phyloP scores from a whole-genome alignment of 30 jellyfish, hydroid and myxozoan species.

The Chironex yamaguchii region DNA sequence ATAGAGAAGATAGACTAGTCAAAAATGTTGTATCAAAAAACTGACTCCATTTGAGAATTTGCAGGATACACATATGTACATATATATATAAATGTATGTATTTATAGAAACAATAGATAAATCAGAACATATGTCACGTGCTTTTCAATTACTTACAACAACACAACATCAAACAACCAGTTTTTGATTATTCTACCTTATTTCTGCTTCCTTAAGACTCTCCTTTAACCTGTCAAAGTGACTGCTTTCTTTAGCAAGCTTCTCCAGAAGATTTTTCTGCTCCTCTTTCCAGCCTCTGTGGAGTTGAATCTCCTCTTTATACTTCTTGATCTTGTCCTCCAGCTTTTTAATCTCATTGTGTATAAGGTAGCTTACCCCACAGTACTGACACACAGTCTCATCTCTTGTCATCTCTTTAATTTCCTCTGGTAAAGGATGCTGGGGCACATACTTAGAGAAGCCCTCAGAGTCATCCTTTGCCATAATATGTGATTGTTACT shows the following conservation, averaged over 20 bases:
- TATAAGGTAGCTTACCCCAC: constrained; percentile 93
- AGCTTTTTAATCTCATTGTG: constrained; percentile 87
- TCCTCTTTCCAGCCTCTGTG: constrained; percentile 43
- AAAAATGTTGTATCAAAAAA: no score
- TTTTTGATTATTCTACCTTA: background rate
- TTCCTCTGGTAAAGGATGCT: constrained; percentile 91
- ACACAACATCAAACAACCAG: no score
- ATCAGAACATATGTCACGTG: no score
- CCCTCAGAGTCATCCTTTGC: background rate
- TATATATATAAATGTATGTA: no score
- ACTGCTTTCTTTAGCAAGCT: background rate
- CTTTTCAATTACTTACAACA: no score
- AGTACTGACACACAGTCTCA: constrained; percentile 90
- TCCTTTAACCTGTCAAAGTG: background rate
- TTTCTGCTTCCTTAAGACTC: background rate
- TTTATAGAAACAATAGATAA: no score
- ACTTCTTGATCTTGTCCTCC: constrained; percentile 62
- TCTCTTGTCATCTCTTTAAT: constrained; percentile 74
- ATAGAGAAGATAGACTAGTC: no score
- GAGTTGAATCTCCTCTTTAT: constrained; percentile 48
- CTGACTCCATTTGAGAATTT: no score
- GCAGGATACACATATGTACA: no score
- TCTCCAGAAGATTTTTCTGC: background rate
- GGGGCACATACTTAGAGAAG: constrained; percentile 30
- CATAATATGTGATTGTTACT: no score